A percentile compares a stretch with the other conserved stretches of the same genome.
Conservation (phyloP, 2,888 invertebrate species). For the Pterostichus niger region DNA sequence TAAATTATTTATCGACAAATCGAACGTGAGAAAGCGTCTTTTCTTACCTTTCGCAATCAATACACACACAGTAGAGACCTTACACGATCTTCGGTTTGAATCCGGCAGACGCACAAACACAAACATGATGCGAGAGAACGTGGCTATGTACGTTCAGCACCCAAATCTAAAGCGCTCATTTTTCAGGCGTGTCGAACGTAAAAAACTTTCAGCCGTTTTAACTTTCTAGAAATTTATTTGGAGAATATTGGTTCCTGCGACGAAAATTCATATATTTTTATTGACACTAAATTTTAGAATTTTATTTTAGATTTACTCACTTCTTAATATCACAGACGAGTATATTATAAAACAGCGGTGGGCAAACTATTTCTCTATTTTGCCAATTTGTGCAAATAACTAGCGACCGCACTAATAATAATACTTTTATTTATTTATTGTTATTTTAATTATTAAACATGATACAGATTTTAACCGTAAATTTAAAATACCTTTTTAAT, state of each 20-base stretch:
- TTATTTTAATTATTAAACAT: too few species aligned
- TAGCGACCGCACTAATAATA: too few species aligned
- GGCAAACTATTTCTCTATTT: too few species aligned
- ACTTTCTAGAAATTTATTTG: neutral
- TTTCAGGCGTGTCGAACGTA: neutral
- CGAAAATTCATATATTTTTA: too few species aligned
- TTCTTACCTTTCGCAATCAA: slow-evolving; percentile 55
- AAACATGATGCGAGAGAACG: neutral
- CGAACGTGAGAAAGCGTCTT: slow-evolving; percentile 44
- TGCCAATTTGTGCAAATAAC: too few species aligned
- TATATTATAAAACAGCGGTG: too few species aligned
- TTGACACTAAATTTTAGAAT: too few species aligned
- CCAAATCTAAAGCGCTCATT: slow-evolving; percentile 12
- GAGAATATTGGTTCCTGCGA: neutral
- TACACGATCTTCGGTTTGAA: neutral
- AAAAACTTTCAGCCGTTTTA: neutral
- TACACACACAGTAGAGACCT: slow-evolving; percentile 8
- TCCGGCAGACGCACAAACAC: neutral
- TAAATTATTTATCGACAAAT: slow-evolving; percentile 61
- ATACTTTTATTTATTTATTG: too few species aligned
- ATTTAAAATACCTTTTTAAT: too few species aligned
- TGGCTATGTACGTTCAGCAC: neutral
- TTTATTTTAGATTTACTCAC: too few species aligned
- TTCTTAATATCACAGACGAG: too few species aligned
- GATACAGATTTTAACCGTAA: too few species aligned